phyloP scores from a whole-genome alignment of 2,888 invertebrate genomes.

The Sipha maydis region DNA sequence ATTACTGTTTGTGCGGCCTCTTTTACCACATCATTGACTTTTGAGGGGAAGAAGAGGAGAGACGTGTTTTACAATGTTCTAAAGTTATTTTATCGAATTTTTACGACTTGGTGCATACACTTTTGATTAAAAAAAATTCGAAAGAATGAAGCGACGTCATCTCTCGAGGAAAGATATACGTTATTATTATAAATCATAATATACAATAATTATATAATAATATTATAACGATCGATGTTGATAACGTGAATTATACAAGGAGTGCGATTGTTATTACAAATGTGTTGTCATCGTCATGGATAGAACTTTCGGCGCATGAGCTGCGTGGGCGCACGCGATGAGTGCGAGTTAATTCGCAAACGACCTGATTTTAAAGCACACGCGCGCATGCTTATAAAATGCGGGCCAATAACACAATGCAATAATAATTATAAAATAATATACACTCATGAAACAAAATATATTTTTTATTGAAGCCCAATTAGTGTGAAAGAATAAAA shows the following conservation, averaged over 20 bases:
- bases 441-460: constrained; percentile 2
- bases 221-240: not conserved
- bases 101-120: too few relatives aligned
- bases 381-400: constrained; percentile 5
- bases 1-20: too few relatives aligned
- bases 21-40: too few relatives aligned
- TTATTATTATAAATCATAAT: too few relatives aligned
- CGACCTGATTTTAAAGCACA: constrained; percentile 40
- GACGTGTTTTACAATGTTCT: too few relatives aligned
- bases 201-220: too few relatives aligned
- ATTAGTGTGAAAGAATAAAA: constrained; percentile 38
- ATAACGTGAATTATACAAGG: too few relatives aligned
- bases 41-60: too few relatives aligned
- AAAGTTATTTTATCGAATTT: too few relatives aligned
- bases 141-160: too few relatives aligned
- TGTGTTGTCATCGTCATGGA: not conserved
- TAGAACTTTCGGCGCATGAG: not conserved
- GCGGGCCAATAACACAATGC: constrained; percentile 40
- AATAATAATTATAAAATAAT: constrained; percentile 23
- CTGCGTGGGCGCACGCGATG: not conserved
- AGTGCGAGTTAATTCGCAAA: constrained; percentile 33
- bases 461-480: constrained; percentile 51
- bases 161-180: too few relatives aligned
- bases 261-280: not conserved
- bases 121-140: too few relatives aligned